Conservation (phyloP, 2,113 vertebrate species). For the Setophaga petechia region DNA sequence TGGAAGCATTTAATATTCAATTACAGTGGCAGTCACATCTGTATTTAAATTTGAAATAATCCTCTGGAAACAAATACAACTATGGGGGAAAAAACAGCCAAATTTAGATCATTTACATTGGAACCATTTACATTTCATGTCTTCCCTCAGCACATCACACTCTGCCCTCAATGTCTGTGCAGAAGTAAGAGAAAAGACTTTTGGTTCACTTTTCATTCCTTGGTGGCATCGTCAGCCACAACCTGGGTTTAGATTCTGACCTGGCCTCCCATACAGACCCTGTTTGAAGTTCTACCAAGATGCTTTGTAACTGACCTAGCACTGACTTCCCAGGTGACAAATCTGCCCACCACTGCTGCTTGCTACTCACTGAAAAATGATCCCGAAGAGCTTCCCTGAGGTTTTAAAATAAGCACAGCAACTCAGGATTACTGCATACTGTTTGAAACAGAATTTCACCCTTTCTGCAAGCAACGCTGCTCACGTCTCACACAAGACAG, state of each 20-base stretch:
- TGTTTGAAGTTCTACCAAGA: constrained; percentile 61
- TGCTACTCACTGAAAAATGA: constrained; percentile 46
- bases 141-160: neutral
- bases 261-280: constrained; percentile 52
- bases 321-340: constrained; percentile 18
- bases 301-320: neutral
- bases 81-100: neutral
- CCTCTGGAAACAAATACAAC: neutral
- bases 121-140: neutral
- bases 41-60: constrained; percentile 18
- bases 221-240: neutral
- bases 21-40: neutral
- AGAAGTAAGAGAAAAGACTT: neutral
- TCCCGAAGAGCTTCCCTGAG: constrained; percentile 45
- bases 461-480: constrained; percentile 59
- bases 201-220: neutral
- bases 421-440: constrained; percentile 7
- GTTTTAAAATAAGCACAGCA: constrained; percentile 58
- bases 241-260: constrained; percentile 37
- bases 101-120: neutral
- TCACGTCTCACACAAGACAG: constrained; percentile 67
- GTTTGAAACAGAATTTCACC: constrained; percentile 49
- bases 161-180: neutral
- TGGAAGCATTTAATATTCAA: constrained; percentile 4
- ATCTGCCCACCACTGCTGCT: constrained; percentile 15